phyloP scores from a whole-genome alignment of 2,888 invertebrate genomes.

The Drosophila yooni region DNA sequence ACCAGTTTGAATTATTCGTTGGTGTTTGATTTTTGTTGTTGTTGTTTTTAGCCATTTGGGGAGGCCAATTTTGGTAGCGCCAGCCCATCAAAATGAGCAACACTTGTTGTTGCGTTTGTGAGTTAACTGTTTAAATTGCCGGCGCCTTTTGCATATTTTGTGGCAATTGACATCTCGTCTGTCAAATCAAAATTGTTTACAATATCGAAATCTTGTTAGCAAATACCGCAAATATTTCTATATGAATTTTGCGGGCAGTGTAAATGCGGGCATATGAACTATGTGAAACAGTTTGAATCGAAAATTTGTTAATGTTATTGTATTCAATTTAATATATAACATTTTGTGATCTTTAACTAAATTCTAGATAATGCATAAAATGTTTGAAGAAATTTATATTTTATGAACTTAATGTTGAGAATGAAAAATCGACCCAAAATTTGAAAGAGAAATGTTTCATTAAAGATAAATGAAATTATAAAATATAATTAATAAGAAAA shows the following conservation, averaged over 20 bases:
- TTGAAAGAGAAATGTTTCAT: not conserved
- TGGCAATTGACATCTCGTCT: constrained; percentile 55
- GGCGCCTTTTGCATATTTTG: constrained; percentile 46
- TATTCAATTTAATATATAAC: not conserved
- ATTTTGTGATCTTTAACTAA: not conserved
- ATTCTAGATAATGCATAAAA: not conserved
- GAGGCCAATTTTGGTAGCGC: constrained; percentile 68
- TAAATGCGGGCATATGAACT: not conserved
- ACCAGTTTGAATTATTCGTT: constrained; percentile 61
- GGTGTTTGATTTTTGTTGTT: constrained; percentile 1
- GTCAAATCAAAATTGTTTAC: constrained; percentile 69
- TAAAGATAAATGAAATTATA: not conserved
- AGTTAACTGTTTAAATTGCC: constrained; percentile 31
- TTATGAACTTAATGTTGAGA: not conserved
- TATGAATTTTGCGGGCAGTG: not conserved
- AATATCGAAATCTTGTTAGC: constrained; percentile 64
- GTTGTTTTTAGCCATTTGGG: constrained; percentile 30
- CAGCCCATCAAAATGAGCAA: constrained; percentile 47
- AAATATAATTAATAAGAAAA: not conserved
- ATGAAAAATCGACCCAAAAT: not conserved
- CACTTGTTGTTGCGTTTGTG: constrained; percentile 28
- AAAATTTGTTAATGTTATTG: not conserved
- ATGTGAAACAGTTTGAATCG: not conserved
- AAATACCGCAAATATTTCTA: constrained; percentile 60
- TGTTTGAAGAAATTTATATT: not conserved